Evolutionary conservation across 1,140 invertebrate species (phyloP), one percentile per base, ranked within the genome.

Genomic region (Aphaenogaster floridana): DNA sequence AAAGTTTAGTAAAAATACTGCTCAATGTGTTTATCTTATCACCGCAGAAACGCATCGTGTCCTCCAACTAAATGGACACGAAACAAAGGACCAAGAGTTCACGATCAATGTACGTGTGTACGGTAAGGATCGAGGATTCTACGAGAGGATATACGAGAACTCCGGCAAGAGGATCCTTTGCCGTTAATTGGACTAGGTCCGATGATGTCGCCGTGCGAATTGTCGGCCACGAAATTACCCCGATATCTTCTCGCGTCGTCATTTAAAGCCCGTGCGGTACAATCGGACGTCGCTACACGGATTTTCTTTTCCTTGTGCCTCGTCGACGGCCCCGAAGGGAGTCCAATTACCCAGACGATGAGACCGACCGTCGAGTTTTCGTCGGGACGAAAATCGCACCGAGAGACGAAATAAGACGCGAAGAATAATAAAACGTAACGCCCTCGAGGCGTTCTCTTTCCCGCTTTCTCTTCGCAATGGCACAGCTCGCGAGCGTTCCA

Each of bases 161-260:
- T 76, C 28, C 85, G 63, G 83, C 45, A 50, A 39, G 69, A 86
- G 86, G 68, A 87, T 74, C 63, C 52, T 50, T 28, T 36, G 45
- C 79, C 85, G 91, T 93, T 92, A 92, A 93, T 93, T 91, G 90
- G 88, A 91, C 89, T 72, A 36, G 83, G 86, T 86, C 85, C 84
- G 89, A 88, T 91, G 89, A 90, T 88, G 88, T 54, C 71, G 85
- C 86, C 88, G 87, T 72, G 90, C 89, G 88, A 91, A 92, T 92
- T 87, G 86, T 91, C 89, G 78, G 45, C 86, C 90, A 88, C 88
- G 80, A 86, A 91, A 92, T 92, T 92, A 91, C 86, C 86, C 72
- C 89, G 88, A 92, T 93, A 91, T 88, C 83, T 89, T 86, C 66
- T 88, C 88, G 57, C 48, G 57, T 72, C 52, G 63, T 81, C 61